Percentiles rank a stretch among this genome's conserved stretches.
phyloP scores from a whole-genome alignment of 1,140 invertebrate species.

The Cotesia typhae region DNA sequence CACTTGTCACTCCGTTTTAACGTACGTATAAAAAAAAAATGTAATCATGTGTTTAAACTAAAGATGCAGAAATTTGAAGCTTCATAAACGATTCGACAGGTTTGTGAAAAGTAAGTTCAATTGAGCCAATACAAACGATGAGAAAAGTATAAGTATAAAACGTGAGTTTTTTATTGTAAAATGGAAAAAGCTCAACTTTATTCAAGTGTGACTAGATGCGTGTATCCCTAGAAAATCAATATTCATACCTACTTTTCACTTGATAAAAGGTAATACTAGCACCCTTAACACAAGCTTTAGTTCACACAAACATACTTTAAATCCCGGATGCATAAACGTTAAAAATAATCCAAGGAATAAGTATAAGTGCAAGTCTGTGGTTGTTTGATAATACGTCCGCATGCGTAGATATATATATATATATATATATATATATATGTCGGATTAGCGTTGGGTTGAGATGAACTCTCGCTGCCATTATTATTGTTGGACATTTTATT shows the following conservation, averaged over 20 bases:
- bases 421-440: too few relatives aligned
- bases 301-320: too few relatives aligned
- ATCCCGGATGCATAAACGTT: too few relatives aligned
- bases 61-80: conserved; percentile 53
- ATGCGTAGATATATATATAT: background rate
- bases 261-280: too few relatives aligned
- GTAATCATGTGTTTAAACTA: conserved; percentile 17
- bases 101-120: conserved; percentile 1
- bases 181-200: conserved; percentile 1
- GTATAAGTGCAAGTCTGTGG: background rate
- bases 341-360: background rate
- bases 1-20: background rate
- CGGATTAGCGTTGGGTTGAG: too few relatives aligned
- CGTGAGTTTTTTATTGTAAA: background rate
- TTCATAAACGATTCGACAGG: conserved; percentile 38
- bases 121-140: background rate
- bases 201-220: background rate
- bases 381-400: background rate
- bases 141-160: background rate
- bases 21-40: background rate
- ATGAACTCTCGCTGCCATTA: too few relatives aligned
- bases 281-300: too few relatives aligned
- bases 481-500: too few relatives aligned
- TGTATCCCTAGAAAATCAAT: background rate
- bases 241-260: too few relatives aligned